phyloP scores from a whole-genome alignment of 2,888 invertebrate species.

The Andrena camellia region DNA sequence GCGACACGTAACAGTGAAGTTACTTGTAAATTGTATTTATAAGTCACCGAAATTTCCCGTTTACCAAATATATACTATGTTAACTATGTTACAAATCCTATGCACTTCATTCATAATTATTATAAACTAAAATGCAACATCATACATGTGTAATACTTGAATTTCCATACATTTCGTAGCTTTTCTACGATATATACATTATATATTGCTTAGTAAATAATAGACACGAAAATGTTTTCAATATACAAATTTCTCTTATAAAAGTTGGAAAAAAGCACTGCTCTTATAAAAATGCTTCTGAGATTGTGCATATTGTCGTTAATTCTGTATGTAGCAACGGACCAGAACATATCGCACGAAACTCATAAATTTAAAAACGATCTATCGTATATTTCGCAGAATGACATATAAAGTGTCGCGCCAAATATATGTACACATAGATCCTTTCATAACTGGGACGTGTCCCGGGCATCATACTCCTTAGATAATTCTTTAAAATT shows the following conservation, averaged over 20 bases:
- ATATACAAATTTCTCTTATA: constrained; percentile 36
- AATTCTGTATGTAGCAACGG: constrained; percentile 5
- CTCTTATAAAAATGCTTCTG: not conserved
- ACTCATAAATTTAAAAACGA: constrained; percentile 22
- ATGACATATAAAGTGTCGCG: constrained; percentile 7
- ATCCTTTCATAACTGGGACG: not conserved
- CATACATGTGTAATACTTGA: constrained; percentile 5
- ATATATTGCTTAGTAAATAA: constrained; percentile 38
- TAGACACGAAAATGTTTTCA: constrained; percentile 7
- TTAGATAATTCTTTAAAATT: constrained; percentile 26
- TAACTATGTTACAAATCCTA: constrained; percentile 21
- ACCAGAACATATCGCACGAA: not conserved
- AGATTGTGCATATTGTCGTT: constrained; percentile 26
- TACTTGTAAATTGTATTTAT: constrained; percentile 2
- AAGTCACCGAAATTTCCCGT: constrained; percentile 29
- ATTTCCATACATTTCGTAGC: constrained; percentile 24
- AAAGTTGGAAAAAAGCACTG: constrained; percentile 41
- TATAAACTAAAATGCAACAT: constrained; percentile 29
- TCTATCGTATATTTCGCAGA: constrained; percentile 4
- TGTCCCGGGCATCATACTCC: not conserved
- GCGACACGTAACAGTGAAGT: constrained; percentile 18
- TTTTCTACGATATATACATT: constrained; percentile 43
- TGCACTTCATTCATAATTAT: constrained; percentile 7
- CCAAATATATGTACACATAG: constrained; percentile 35
- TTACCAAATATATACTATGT: constrained; percentile 21